Base-by-base conservation (phyloP, 2,113 vertebrate species). In the Calidris pygmaea region DNA sequence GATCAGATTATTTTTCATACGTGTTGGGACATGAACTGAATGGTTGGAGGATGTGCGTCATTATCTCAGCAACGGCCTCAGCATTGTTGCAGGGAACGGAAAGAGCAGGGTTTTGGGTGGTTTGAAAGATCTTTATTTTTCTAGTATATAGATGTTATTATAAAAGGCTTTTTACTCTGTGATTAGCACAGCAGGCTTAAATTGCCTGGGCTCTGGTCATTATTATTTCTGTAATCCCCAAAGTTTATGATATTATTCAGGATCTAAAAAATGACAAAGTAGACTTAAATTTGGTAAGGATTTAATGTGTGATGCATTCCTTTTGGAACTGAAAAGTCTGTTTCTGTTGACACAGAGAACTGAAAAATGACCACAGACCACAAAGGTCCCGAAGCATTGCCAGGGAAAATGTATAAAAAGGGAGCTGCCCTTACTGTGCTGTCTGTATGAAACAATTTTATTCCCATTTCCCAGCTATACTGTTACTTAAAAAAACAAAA, bases 151-250 rank as follows among this genome's bases (percentile, higher is more conserved):
- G 95, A 94, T 95, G 89, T 95, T 96, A 93, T 97, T 98, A 96
- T 79, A 94, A 95, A 97, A 97, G 95, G 94, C 96, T 97, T 97
- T 85, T 88, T 96, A 93, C 92, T 96, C 87, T 92, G 94, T 85
- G 95, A 97, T 97, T 97, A 96, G 91, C 97, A 91, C 86, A 97
- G 95, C 96, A 97, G 97, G 97, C 96, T 97, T 97, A 97, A 97
- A 97, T 96, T 96, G 95, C 97, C 92, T 97, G 93, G 77, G 93
- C 96, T 98, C 86, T 90, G 96, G 97, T 98, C 97, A 96, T 97
- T 97, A 93, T 95, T 96, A 97, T 97, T 98, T 97, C 75, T 95
- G 76, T 98, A 98, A 98, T 97, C 93, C 96, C 94, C 22, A 92
- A 97, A 95, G 96, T 97, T 96, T 95, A 96, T 63, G 55, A 89